Base-by-base conservation (phyloP, 2,888 invertebrate genomes). In the Temnothorax ravouxi region DNA sequence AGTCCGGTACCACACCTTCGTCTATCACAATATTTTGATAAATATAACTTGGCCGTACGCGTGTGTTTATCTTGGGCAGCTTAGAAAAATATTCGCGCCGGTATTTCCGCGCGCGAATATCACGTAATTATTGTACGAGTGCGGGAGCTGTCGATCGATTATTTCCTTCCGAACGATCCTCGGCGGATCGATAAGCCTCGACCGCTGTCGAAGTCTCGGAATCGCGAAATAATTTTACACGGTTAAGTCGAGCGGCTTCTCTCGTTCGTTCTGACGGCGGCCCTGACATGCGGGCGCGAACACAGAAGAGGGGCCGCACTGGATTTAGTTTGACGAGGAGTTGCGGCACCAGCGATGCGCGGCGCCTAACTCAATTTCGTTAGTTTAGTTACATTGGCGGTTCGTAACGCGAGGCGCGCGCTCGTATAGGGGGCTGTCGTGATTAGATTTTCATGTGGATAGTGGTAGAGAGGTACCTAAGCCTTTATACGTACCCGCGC, bases 361-460 rank as follows among this genome's bases (percentile, higher is more conserved):
- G 85, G 88, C 75, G 82, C 91, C 93, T 95, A 95, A 95, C 94
- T 94, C 94, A 89, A 95, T 95, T 95, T 93, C 91, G 94, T 95
- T 95, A 94, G 94, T 95, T 95, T 95, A 94, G 95, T 95, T 94
- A 94, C 93, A 94, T 93, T 89, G 93, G 92, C 91, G 93, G 93
- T 93, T 91, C 92, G 92, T 93, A 93, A 93, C 92, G 92, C 92
- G 93, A 92, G 88, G 92, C 92, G 91, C 90, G 89, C 72, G 91
- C 91, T 89, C 91, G 92, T 90, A 92, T 90, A 92, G 87, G 91
- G 92, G 93, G 93, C 88, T 91, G 92, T 90, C 88, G 92, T 94
- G 95, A 95, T 95, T 95, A 94, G 94, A 94, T 95, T 95, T 94
- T 93, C 95, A 94, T 95, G 94, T 93, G 93, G 93, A 91, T 88